Base-by-base conservation (phyloP, 1,140 invertebrate genomes). In the Nymphalis io region DNA sequence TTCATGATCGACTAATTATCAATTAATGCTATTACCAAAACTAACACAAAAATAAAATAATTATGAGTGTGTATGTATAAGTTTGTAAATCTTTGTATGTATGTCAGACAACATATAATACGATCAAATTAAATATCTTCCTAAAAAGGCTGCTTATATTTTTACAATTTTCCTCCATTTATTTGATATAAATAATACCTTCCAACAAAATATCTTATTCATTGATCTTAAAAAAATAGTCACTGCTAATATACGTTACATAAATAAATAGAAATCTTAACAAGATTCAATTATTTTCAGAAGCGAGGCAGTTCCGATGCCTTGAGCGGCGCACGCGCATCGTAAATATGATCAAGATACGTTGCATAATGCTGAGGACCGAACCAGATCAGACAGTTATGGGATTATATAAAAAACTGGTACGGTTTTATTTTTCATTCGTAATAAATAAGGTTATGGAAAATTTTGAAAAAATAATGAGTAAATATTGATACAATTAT, bases 331-430 rank as follows among this genome's bases (percentile, higher is more conserved):
- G 48, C 48, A 51, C 21, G 71, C 68, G 71, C 77, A 64, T 81
- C 80, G 77, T 83, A 82, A 82, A 83, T 82, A 82, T 82, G 80
- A 85, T 83, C 83, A 66, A 67, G 75, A 83, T 85, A 80, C 65
- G 72, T 70, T 71, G 65, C 74, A 78, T 81, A 76, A 79, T 76
- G 72, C 72, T 73, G 74, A 74, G 74, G 65, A 72, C 46, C 69
- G 69, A 75, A 75, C 74, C 67, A 81, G 73, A 79, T 72, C 39
- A 15, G 21, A 48, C 55, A 42, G 40, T 27, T 39, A 46, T 38
- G 55, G 55, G 18, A 5, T 38, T 20, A 18, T 64, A 69, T 58
- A 44, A 21, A 51, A 18, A 48, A 64, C 27, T 64, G 55, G 53
- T 60, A 60, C 42, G 27, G 51, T 15, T 21, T 48, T 33, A n/a